These are phyloP conservation scores for Salvator merianae DNA, from an alignment of 2,113 vertebrate genomes.

Conservation along the genomic window DNA sequence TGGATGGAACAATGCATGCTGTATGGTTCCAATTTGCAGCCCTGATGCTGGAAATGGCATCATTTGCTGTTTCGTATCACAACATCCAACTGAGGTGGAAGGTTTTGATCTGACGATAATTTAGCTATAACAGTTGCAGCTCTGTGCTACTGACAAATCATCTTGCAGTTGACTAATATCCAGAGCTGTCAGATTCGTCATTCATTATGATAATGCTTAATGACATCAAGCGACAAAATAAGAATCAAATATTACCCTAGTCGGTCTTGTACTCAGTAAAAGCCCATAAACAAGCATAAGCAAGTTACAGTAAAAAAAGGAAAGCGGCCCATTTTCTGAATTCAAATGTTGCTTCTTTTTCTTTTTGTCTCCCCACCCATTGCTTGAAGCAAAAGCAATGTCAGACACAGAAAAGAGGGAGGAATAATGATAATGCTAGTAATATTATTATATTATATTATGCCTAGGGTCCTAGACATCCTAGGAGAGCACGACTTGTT, in stretches of 20 bases:
- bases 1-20: constrained; percentile 55
- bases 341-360: not conserved
- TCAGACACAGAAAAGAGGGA: not conserved
- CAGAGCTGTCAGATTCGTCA: constrained; percentile 60
- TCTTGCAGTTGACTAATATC: constrained; percentile 54
- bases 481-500: too few species aligned
- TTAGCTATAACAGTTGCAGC: constrained; percentile 43
- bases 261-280: constrained; percentile 47
- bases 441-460: too few species aligned
- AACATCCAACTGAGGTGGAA: constrained; percentile 18
- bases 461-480: too few species aligned
- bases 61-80: constrained; percentile 42
- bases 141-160: constrained; percentile 49
- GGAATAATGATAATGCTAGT: too few species aligned
- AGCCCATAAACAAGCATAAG: constrained; percentile 52
- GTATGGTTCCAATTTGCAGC: constrained; percentile 37
- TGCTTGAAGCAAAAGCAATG: not conserved
- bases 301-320: constrained; percentile 22
- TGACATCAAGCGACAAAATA: constrained; percentile 37
- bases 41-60: constrained; percentile 26
- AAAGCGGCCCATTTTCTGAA: constrained; percentile 29
- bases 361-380: too few species aligned
- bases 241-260: constrained; percentile 20
- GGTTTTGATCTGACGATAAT: constrained; percentile 44
- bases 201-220: not conserved